Evolutionary conservation across 2,113 vertebrate genomes (phyloP), one percentile per base, ranked within the genome.

Genomic region (Nycticryphes semicollaris): DNA sequence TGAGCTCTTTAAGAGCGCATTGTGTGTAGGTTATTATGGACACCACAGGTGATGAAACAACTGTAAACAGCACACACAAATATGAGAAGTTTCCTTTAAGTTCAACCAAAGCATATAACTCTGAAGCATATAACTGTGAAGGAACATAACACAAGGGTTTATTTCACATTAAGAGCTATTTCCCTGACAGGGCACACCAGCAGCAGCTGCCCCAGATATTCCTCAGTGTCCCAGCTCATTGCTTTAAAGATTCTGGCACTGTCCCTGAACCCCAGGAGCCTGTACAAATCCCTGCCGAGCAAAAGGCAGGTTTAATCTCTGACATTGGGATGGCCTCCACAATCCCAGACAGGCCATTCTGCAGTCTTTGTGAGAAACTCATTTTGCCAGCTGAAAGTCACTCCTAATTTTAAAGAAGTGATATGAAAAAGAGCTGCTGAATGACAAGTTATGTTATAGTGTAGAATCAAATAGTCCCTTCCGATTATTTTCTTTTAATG

Each of bases 131-230:
- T 11, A 47, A 37, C n/a, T 1, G 0, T 30, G 47, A 50, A 70
- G 64, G 10, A 53, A 60, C 1, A 1, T 54, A 59, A 48, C 7
- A 16, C 0, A 2, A 41, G 11, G 7, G 3, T 14, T 28, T 69
- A 69, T 47, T 84, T 69, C 43, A 66, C 45, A 66, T 19, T 54
- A 57, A 76, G 21, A 81, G n/a, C 10, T 33, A 5, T 77, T 72
- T 50, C 39, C 28, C 28, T 23, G 48, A 3, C 14, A 57, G 23
- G n/a, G 15, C 1, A 0, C 12, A 6, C 30, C 30, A 14, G 19
- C 14, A 30, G 54, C 35, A 63, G 74, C 30, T 33, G 25, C 35
- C 50, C 33, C 56, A 41, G 33, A 1, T 84, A 9, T 19, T 68
- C 41, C 28, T 21, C 30, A 7, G 31, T 31, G 30, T 35, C 30